These are phyloP conservation scores for Orussus abietinus DNA, from an alignment of 1,140 invertebrate genomes.

Conservation along the genomic window DNA sequence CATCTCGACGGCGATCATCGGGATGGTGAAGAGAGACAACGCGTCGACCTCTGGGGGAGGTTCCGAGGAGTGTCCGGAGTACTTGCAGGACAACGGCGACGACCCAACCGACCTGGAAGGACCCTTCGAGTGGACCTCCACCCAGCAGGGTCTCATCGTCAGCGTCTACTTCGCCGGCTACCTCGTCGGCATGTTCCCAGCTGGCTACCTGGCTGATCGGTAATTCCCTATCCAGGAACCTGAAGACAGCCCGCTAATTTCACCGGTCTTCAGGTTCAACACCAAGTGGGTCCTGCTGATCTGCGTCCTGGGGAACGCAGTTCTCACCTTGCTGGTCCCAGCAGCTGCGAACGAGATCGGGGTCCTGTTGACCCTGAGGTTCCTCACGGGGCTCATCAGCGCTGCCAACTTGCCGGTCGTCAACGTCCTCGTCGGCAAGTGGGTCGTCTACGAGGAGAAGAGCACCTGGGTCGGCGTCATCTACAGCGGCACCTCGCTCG, in stretches of 20 bases:
- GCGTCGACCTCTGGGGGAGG: conserved; percentile 20
- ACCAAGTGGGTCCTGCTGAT: conserved; percentile 78
- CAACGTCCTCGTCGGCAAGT: conserved; percentile 45
- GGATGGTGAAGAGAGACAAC: conserved; percentile 75
- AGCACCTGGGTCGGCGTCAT: conserved; percentile 58
- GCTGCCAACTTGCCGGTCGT: conserved; percentile 46
- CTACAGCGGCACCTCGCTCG: conserved; percentile 67
- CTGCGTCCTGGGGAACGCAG: conserved; percentile 70
- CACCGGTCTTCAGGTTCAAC: conserved; percentile 54
- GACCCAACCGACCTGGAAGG: conserved; percentile 53
- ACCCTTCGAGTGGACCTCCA: conserved; percentile 66
- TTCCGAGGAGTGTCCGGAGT: conserved; percentile 30
- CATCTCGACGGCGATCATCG: conserved; percentile 79
- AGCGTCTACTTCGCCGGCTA: conserved; percentile 88
- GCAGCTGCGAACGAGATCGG: conserved; percentile 54
- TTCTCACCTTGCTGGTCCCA: conserved; percentile 69
- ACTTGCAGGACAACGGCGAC: conserved; percentile 6
- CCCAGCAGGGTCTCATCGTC: conserved; percentile 66
- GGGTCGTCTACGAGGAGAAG: conserved; percentile 49
- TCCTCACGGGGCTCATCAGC: conserved; percentile 59
- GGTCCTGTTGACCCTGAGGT: conserved; percentile 52
- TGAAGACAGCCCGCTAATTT: not conserved
- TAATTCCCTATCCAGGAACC: conserved; percentile 16
- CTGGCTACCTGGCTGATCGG: conserved; percentile 57
- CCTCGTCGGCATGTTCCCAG: conserved; percentile 65